Evolutionary conservation across 2,888 invertebrate species (phyloP), one percentile per base, ranked within the genome.

Genomic region (Muscina levida): DNA sequence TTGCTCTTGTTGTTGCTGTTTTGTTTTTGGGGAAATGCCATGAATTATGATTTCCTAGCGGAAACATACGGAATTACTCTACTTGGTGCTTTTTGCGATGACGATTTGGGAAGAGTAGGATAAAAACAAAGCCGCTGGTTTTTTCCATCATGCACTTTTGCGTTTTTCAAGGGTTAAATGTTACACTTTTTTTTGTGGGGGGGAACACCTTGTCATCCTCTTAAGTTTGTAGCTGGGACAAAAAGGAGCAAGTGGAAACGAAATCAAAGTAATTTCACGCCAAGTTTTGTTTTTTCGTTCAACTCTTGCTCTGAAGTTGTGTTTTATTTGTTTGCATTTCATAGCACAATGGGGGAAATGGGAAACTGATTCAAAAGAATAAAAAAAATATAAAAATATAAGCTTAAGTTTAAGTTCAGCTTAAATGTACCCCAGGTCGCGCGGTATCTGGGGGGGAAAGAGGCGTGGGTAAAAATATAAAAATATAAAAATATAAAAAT

Each of bases 11-110:
- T 82, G 83, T 72, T 71, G 57, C 44, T 78, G n/a, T 53, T 76
- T 67, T 82, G n/a, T 71, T 76, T 71, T 76, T 80, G 76, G 77
- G 81, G 74, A 81, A 81, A 81, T 81, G 81, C 80, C 82, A 85
- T 88, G 88, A 88, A 84, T 88, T 88, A 88, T 88, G 88, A 88
- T 88, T 87, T 88, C 85, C 89, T 88, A 89, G 84, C 89, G 88
- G 88, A 88, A 87, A 85, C 85, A 85, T 84, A 86, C 87, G 83
- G 83, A 85, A 84, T 84, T 82, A 81, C 81, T 82, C 62, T 39
- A 42, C 42, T 62, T 62, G 10, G 2, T 13, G 13, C 62, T 11
- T 17, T 42, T 2, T 22, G 19, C 22, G 8, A 31, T 5, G 31
- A 8, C 4, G 31, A 31, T 5, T 31, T 8, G 8, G 31, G 31